These are phyloP conservation scores for Barypeithes pellucidus DNA, from an alignment of 2,888 invertebrate species.

Conservation along the genomic window DNA sequence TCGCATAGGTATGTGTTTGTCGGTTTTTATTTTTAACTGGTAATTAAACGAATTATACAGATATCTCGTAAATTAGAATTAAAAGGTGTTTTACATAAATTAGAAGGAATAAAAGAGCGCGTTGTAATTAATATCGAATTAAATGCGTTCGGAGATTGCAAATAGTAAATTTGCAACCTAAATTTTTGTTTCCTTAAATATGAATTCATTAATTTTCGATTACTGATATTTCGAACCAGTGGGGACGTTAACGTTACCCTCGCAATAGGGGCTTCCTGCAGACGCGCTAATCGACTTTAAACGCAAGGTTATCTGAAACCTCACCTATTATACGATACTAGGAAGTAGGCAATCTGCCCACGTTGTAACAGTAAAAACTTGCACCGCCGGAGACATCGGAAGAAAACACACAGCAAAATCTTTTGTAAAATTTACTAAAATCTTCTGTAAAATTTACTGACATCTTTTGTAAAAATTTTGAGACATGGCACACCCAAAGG, in stretches of 20 bases:
- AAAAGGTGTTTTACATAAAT: conserved; percentile 42
- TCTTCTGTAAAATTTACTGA: too few species aligned
- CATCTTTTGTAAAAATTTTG: too few species aligned
- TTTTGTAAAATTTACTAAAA: too few species aligned
- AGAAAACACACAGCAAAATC: too few species aligned
- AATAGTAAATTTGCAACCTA: conserved; percentile 33
- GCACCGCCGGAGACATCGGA: too few species aligned
- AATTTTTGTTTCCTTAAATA: conserved; percentile 38
- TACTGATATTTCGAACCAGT: conserved; percentile 2
- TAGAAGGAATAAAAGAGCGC: conserved; percentile 38
- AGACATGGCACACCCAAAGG: too few species aligned
- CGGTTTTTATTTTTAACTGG: not conserved
- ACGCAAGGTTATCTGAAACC: too few species aligned
- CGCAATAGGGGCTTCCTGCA: not conserved
- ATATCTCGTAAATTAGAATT: conserved; percentile 29
- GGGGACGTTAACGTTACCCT: conserved; percentile 4
- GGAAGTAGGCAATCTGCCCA: too few species aligned
- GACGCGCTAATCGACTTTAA: too few species aligned
- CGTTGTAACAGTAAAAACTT: too few species aligned
- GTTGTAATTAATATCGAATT: conserved; percentile 50
- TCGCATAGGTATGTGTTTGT: conserved; percentile 12
- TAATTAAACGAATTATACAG: conserved; percentile 4
- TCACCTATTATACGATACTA: too few species aligned
- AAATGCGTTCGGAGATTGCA: conserved; percentile 38
- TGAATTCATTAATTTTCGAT: conserved; percentile 44